phyloP scores from a whole-genome alignment of 1,140 invertebrate genomes.

The Pseudomyrmex sp. region DNA sequence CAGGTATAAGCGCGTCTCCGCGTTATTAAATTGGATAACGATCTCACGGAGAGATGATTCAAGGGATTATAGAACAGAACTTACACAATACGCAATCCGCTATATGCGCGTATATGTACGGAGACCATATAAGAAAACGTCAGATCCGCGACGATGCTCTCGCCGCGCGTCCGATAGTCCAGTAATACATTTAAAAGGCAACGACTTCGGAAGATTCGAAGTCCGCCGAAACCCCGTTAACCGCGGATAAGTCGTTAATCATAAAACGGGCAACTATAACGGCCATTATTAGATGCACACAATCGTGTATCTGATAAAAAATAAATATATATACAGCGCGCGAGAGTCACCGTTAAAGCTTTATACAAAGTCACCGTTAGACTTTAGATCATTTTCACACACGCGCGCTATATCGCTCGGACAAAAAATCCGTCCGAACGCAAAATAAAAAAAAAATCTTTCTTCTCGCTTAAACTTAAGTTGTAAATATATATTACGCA shows the following conservation, averaged over 20 bases:
- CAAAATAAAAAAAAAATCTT: neutral
- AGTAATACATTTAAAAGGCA: conserved; percentile 54
- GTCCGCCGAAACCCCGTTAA: conserved; percentile 41
- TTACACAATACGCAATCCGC: conserved; percentile 26
- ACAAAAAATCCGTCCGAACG: no score
- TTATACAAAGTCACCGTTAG: conserved; percentile 15
- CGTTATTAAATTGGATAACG: conserved; percentile 43
- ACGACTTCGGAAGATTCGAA: conserved; percentile 22
- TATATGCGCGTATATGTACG: neutral
- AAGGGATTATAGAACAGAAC: conserved; percentile 46
- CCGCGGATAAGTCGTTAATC: conserved; percentile 28
- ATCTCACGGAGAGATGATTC: conserved; percentile 41
- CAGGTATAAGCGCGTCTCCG: neutral
- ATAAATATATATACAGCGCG: no score
- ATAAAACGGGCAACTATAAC: conserved; percentile 48
- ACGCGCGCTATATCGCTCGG: neutral
- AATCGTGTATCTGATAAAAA: neutral
- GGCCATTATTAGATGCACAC: conserved; percentile 6
- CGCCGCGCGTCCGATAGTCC: conserved; percentile 13
- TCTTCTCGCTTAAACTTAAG: neutral
- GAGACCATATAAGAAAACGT: neutral
- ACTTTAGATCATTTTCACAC: neutral
- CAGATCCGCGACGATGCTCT: neutral
- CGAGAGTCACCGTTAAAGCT: conserved; percentile 17
- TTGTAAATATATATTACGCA: neutral